Percentiles rank a stretch among this genome's conserved stretches.
These are phyloP conservation scores for Pomacea canaliculata DNA, from an alignment of 2,888 invertebrate species.

Conservation along the genomic window DNA sequence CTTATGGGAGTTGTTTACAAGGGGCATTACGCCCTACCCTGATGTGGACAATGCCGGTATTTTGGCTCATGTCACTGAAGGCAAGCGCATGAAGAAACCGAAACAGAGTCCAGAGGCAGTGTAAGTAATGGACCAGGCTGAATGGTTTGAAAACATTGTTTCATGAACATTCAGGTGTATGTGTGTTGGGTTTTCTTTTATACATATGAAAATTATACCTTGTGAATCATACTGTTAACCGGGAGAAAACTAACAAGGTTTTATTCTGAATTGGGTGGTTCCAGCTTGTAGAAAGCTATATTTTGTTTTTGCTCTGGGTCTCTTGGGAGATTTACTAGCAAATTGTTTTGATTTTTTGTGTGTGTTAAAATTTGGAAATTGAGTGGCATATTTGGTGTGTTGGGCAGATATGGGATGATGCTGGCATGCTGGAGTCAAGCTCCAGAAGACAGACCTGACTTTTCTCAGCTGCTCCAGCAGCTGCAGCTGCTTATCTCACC, in stretches of 20 bases:
- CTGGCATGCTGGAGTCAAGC: constrained; percentile 59
- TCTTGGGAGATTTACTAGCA: no score
- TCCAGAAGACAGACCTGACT: constrained; percentile 58
- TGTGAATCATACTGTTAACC: no score
- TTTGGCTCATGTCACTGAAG: constrained; percentile 66
- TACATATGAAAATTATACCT: no score
- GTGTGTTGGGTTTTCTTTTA: not conserved
- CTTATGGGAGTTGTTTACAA: constrained; percentile 71
- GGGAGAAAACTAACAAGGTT: no score
- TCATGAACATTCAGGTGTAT: not conserved
- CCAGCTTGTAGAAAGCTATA: no score
- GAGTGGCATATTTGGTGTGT: no score
- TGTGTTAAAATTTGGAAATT: no score
- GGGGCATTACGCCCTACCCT: constrained; percentile 71
- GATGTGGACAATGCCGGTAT: constrained; percentile 70
- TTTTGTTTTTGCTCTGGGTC: no score
- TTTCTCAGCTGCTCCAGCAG: constrained; percentile 52
- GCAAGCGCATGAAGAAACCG: constrained; percentile 70
- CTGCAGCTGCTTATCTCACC: constrained; percentile 42
- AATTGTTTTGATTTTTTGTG: no score
- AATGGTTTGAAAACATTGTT: not conserved
- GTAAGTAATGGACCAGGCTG: constrained; percentile 54
- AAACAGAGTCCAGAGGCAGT: constrained; percentile 70
- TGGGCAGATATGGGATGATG: constrained; percentile 58
- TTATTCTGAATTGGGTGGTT: no score